Base-by-base conservation (phyloP, 2,797 vertebrate species). In the Ataeniobius toweri region DNA sequence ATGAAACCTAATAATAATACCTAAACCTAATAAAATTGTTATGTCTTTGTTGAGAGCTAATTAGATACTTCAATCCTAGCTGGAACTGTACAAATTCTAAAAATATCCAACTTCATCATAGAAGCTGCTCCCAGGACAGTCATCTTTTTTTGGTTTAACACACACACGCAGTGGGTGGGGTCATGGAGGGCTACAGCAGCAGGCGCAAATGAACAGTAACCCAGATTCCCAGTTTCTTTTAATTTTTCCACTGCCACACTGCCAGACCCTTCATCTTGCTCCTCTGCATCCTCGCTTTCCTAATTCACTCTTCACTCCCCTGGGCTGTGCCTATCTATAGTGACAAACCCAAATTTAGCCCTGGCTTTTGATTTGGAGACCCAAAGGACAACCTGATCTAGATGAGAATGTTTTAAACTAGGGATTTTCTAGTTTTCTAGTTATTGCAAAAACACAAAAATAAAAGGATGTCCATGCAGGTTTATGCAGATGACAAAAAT, bases 331-430 rank as follows among this genome's bases (percentile, higher is more conserved):
- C 78, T 85, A 87, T 91, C 82, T 92, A 79, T 75, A 91, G 82
- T 80, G 82, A 87, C 80, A 79, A 82, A 78, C 51, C 78, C 69
- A 85, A 76, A 90, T 89, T 77, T 89, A 91, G 80, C 79, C 24
- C 28, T 0, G 0, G 84, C 26, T 86, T 69, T 79, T 86, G 79
- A 86, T 92, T 83, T 86, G 53, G 76, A 73, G 36, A 75, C 46
- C 75, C 41, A 1, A 46, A 48, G 77, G 67, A 77, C 56, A 85
- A 81, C 83, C 77, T 86, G 81, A 90, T 70, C 67, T 71, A 24
- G 53, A 78, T 71, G 61, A 80, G 71, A 58, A 77, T 2, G 67
- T 82, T 88, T 85, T 20, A 89, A 89, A 87, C 89, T 63, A 67
- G 74, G 48, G 79, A 71, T 78, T 82, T 80, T 83, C 56, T 51